Evolutionary conservation across 2,797 vertebrate species (phyloP), one percentile per base, ranked within the genome.

Genomic region (Etheostoma perlongum): DNA sequence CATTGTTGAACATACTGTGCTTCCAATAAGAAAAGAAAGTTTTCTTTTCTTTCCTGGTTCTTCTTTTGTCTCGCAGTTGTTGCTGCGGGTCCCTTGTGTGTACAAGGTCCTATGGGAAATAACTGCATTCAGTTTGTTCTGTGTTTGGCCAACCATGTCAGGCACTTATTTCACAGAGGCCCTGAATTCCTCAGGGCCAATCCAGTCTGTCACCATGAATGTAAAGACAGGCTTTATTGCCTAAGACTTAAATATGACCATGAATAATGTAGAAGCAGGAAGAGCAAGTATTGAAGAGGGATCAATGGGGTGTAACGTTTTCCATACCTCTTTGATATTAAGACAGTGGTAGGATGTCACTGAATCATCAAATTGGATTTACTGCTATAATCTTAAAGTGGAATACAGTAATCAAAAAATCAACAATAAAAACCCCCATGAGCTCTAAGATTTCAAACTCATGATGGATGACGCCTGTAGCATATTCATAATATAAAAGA

Each of bases 111-210:
- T 86, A 51, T 74, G 88, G 89, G 93, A 91, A 89, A 90, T 72
- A 70, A 65, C 60, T 73, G 77, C 70, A 76, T 87, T 82, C 83
- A 76, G 27, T 72, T 53, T 27, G 66, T 85, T 91, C 76, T 84
- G 76, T 89, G 87, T 93, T 91, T 91, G 87, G 53, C 87, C 90
- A 92, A 89, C 89, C 91, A 83, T 93, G 91, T 91, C 93, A 88
- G 90, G 72, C 74, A 82, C 86, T 86, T 92, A 93, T 91, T 92
- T 87, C 91, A 88, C 85, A 90, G 67, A 85, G 86, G 86, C 84
- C 76, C 80, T 48, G 57, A 80, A 91, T 81, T 86, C 87, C 88
- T 87, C 76, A 40, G 85, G 84, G 88, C 80, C 79, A 72, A 77
- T 82, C 66, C 84, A 21, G 74, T 57, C 85, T 88, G 91, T 93